Conservation (phyloP, 2,797 vertebrate species). For the Leucoraja ocellata region DNA sequence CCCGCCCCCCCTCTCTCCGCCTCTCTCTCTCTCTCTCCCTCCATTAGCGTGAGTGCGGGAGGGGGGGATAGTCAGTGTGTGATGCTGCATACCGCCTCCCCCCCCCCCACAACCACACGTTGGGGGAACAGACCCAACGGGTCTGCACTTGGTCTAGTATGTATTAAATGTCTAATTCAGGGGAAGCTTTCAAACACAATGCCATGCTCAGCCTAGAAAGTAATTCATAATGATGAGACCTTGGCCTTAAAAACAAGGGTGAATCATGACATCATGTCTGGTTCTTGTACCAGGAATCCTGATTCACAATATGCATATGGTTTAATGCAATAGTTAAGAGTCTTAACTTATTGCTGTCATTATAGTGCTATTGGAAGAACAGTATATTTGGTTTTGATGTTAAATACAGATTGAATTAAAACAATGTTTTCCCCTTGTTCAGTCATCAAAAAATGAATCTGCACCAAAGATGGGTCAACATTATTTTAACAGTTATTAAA, state of each 20-base stretch:
- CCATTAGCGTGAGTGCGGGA: too few relatives aligned
- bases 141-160: too few relatives aligned
- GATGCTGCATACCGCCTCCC: too few relatives aligned
- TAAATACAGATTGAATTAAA: background rate
- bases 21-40: too few relatives aligned
- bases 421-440: background rate
- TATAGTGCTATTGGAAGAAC: background rate
- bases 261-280: constrained; percentile 21
- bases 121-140: too few relatives aligned
- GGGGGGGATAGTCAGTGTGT: too few relatives aligned
- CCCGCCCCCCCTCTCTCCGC: too few relatives aligned
- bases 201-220: background rate
- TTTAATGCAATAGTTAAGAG: background rate
- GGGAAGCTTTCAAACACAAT: background rate
- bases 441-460: background rate
- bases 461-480: background rate
- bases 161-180: background rate
- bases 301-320: background rate
- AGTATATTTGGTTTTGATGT: background rate
- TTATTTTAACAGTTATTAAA: constrained; percentile 33
- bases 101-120: too few relatives aligned
- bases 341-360: background rate
- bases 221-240: background rate
- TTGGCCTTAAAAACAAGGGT: background rate
- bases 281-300: background rate